Percentiles rank a stretch among this genome's conserved stretches.
These are phyloP conservation scores for Mesorhabditis spiculigera DNA, from an alignment of 2,888 invertebrate genomes.

Conservation along the genomic window DNA sequence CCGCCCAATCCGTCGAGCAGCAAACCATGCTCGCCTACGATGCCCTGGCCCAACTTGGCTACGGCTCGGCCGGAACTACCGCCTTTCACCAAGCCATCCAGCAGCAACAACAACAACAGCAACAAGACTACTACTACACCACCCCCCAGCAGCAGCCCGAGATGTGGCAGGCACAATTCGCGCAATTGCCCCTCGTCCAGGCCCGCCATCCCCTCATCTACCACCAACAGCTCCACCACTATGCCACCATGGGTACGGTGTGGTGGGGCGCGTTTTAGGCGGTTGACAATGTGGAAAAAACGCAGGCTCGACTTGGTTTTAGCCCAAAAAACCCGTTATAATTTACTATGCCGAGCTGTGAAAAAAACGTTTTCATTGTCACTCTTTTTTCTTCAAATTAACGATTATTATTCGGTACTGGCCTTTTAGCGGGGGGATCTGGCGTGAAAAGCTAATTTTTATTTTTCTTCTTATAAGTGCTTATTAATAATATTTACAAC, in stretches of 20 bases:
- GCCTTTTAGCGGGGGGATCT: no score
- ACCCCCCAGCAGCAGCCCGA: conserved; percentile 2
- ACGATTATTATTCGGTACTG: no score
- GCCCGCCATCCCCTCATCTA: not conserved
- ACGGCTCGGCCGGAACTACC: not conserved
- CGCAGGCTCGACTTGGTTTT: no score
- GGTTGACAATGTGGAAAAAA: no score
- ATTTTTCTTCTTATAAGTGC: no score
- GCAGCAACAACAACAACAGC: not conserved
- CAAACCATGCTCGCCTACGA: not conserved
- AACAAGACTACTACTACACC: not conserved
- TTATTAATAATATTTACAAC: no score
- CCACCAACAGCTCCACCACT: not conserved
- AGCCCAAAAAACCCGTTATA: no score
- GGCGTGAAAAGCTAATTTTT: no score
- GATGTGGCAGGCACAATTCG: conserved; percentile 6
- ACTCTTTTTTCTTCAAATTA: no score
- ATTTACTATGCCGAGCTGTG: no score
- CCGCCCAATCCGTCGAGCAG: not conserved
- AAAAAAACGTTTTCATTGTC: no score
- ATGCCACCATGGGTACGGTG: not conserved
- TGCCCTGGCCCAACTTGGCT: not conserved
- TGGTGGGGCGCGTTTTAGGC: no score
- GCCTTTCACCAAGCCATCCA: not conserved
- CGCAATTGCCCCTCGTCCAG: not conserved